Evolutionary conservation across 1,140 invertebrate species (phyloP), one percentile per base, ranked within the genome.

Genomic region (Bombus huntii): DNA sequence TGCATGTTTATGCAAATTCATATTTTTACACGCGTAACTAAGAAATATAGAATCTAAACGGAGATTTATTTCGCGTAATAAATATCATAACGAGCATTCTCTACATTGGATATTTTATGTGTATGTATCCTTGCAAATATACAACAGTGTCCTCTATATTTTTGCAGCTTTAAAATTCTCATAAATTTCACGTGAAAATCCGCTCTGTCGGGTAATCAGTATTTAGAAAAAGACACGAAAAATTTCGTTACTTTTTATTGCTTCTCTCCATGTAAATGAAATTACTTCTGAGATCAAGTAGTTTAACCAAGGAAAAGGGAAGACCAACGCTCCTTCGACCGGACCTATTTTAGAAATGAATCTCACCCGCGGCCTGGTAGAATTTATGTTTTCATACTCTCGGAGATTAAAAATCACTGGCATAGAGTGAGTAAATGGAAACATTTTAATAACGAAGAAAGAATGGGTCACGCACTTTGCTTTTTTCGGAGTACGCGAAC

Each of bases 321-420:
- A 37, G 66, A 77, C 80, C 12, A 42, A 5, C 15, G 25, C 15
- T 79, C 10, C 31, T 68, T 57, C 80, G 18, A 31, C 53, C 25
- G 8, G 28, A 47, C n/a, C 28, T 47, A 83, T 71, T 75, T 81
- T 3, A 68, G 73, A 77, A 83, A 86, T 86, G 83, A 53, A 86
- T 86, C 77, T 71, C 73, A 22, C 22, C 9, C 44, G 25, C 44
- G 12, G 15, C 31, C 10, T 10, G 15, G 10, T 2, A 44, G 25
- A 34, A 25, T 71, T 72, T 79, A 57, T 81, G 34, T 72, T 72
- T 62, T 71, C 22, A 31, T 80, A 34, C 65, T 79, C 10, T 62
- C 53, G 42, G 13, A 62, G 83, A 84, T 84, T 79, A 72, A 84
- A 59, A 72, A 47, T 22, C 47, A 25, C 18, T 2, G 31, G 28